Percentiles rank a stretch among this genome's conserved stretches.
Evolutionary conservation across 2,797 vertebrate species (phyloP).

Genomic region (Cuculus canorus): DNA sequence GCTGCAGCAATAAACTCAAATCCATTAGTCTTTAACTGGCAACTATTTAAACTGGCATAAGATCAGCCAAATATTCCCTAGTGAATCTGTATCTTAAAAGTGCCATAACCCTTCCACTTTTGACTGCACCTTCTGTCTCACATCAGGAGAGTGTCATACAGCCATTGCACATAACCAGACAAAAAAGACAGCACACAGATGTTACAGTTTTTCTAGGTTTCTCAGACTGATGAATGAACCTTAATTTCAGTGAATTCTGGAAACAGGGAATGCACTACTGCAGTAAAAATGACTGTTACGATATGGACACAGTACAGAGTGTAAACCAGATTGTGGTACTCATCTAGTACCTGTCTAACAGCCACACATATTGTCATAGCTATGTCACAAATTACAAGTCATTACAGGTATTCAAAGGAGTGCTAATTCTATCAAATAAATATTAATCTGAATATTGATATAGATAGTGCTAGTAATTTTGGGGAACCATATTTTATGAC

Average conservation of each 20-base stretch:
- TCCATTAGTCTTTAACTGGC: neutral
- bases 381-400: neutral
- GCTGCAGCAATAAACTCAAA: neutral
- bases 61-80: neutral
- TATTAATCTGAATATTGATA: neutral
- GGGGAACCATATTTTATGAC: neutral
- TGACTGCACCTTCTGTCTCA: accelerated
- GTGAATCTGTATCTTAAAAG: neutral
- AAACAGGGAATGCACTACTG: neutral
- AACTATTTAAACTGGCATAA: neutral
- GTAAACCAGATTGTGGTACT: neutral
- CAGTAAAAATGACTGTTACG: neutral
- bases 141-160: neutral
- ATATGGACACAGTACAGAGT: neutral
- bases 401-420: neutral
- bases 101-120: neutral
- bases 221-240: neutral
- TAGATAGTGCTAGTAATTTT: neutral
- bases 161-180: neutral
- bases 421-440: neutral
- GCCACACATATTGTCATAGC: neutral
- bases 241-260: neutral
- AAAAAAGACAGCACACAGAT: neutral
- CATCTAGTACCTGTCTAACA: neutral
- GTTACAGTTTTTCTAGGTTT: neutral